These are phyloP conservation scores for Erpetoichthys calabaricus DNA, from an alignment of 2,797 vertebrate species.

Conservation along the genomic window DNA sequence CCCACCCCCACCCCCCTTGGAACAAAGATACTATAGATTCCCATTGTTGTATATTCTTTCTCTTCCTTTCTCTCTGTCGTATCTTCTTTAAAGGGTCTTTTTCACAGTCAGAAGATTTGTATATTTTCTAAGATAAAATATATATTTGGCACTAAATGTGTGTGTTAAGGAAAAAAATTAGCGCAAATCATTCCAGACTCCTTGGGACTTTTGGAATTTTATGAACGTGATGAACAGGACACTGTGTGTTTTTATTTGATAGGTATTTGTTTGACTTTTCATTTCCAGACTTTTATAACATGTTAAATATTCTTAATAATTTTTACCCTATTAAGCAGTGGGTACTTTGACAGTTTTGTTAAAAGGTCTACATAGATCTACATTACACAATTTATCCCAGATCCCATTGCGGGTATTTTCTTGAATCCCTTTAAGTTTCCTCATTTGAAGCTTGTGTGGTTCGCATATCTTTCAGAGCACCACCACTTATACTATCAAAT, in stretches of 20 bases:
- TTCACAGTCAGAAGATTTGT: constrained; percentile 11
- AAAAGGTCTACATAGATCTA: constrained; percentile 6
- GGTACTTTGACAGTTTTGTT: constrained; percentile 10
- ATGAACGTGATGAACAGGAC: neutral
- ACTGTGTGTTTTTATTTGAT: constrained; percentile 1
- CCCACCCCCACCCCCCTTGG: no score
- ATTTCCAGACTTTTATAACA: constrained; percentile 5
- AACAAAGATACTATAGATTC: constrained; percentile 9
- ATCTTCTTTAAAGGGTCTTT: constrained; percentile 9
- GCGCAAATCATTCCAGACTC: neutral
- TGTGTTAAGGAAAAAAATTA: constrained; percentile 13
- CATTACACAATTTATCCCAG: no score
- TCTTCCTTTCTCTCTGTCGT: neutral
- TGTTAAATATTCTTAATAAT: constrained; percentile 1
- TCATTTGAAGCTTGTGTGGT: no score
- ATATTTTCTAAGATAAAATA: constrained; percentile 8
- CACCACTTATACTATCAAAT: no score
- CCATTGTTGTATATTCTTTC: constrained; percentile 15
- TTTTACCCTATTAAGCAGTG: constrained; percentile 1
- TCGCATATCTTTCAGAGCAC: no score
- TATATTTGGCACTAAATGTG: constrained; percentile 17
- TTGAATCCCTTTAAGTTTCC: no score
- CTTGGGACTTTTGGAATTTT: constrained; percentile 6
- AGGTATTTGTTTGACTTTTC: constrained; percentile 2
- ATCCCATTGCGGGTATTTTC: no score